A percentile compares a stretch with the other conserved stretches of the same genome.
phyloP scores from a whole-genome alignment of 2,113 vertebrate genomes.

The Pituophis catenifer region DNA sequence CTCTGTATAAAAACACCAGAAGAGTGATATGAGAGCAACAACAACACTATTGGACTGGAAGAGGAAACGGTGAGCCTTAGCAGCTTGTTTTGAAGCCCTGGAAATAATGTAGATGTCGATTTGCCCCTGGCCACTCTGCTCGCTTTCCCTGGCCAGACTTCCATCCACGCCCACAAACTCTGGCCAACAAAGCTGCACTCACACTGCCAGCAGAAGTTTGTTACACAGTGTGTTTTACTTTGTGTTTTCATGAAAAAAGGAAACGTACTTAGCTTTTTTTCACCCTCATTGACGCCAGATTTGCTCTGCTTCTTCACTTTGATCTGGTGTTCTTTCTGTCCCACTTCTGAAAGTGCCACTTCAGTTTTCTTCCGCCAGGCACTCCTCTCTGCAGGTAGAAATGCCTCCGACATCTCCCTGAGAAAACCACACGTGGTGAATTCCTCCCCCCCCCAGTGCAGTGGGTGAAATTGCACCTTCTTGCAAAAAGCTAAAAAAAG shows the following conservation, averaged over 20 bases:
- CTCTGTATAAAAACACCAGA: not conserved
- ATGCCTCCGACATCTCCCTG: constrained; percentile 31
- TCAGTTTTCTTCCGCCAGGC: constrained; percentile 16
- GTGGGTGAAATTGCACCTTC: not conserved
- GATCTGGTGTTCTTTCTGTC: not conserved
- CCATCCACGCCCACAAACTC: not conserved
- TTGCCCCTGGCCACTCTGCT: not conserved
- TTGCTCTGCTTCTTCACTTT: constrained; percentile 36
- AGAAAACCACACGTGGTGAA: not conserved
- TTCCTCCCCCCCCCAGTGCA: too few relatives aligned
- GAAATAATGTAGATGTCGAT: not conserved
- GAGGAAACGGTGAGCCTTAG: not conserved
- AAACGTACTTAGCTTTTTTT: constrained; percentile 41
- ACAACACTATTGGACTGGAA: not conserved
- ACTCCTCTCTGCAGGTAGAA: constrained; percentile 6
- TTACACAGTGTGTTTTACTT: not conserved
- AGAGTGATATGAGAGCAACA: constrained; percentile 1
- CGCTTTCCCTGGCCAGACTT: not conserved
- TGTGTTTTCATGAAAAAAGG: not conserved
- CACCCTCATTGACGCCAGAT: constrained; percentile 26
- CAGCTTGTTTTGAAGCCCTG: not conserved
- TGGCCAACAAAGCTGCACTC: not conserved
- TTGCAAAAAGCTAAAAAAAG: not conserved
- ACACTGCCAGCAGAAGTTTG: not conserved
- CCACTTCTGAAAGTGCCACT: not conserved